phyloP scores from a whole-genome alignment of 2,888 invertebrate species.

The Megalurothrips usitatus region DNA sequence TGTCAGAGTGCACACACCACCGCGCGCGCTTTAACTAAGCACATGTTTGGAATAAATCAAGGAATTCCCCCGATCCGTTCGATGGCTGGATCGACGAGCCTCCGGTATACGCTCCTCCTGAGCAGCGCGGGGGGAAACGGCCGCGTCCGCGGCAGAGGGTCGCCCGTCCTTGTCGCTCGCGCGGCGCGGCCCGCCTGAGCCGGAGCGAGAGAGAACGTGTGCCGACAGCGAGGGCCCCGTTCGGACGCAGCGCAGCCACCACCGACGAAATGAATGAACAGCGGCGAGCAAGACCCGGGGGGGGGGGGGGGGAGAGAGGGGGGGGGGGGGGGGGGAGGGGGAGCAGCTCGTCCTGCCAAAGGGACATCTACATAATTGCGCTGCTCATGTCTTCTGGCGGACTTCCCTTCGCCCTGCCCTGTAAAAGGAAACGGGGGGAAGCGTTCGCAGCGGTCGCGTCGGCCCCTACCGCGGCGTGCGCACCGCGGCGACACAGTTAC shows the following conservation, averaged over 20 bases:
- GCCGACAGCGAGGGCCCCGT: background rate
- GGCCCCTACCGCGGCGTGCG: background rate
- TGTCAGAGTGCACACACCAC: background rate
- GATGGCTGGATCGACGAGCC: too few relatives aligned
- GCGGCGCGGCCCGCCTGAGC: background rate
- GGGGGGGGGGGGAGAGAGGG: background rate
- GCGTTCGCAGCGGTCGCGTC: too few relatives aligned
- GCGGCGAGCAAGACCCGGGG: background rate
- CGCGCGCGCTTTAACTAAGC: background rate
- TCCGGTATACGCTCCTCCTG: too few relatives aligned
- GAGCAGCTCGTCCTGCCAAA: background rate
- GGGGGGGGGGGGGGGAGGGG: background rate
- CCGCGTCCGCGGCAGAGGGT: background rate
- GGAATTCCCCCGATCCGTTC: background rate
- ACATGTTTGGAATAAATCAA: background rate
- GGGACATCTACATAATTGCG: conserved; percentile 2
- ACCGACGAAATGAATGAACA: background rate
- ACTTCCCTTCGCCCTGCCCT: background rate
- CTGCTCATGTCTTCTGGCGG: background rate
- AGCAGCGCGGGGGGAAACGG: too few relatives aligned
- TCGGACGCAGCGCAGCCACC: background rate
- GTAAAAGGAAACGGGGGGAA: background rate
- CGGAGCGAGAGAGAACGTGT: background rate
- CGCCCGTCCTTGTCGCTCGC: background rate
- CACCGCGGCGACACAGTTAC: background rate